A percentile compares a stretch with the other conserved stretches of the same genome.
phyloP scores from a whole-genome alignment of 2,797 vertebrate species.

The Perodicticus potto region DNA sequence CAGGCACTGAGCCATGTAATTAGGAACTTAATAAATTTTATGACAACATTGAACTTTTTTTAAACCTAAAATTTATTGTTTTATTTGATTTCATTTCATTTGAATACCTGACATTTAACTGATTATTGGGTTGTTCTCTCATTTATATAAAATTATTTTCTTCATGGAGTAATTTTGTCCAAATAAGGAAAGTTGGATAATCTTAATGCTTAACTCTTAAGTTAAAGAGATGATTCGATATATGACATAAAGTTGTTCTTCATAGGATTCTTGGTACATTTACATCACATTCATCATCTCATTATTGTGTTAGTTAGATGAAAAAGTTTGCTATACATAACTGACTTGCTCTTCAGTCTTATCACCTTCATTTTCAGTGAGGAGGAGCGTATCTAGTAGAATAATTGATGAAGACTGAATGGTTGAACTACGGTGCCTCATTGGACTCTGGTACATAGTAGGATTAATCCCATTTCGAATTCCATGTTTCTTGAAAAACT shows the following conservation, averaged over 20 bases:
- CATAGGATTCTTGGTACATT: constrained; percentile 81
- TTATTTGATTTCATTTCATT: constrained; percentile 81
- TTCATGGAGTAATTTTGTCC: constrained; percentile 59
- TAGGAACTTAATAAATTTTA: constrained; percentile 53
- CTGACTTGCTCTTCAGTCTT: constrained; percentile 94
- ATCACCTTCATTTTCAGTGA: constrained; percentile 92
- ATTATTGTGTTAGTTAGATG: constrained; percentile 24
- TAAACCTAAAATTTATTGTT: constrained; percentile 48
- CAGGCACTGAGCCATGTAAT: neutral
- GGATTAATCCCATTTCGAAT: constrained; percentile 94
- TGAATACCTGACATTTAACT: constrained; percentile 76
- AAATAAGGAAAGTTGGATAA: constrained; percentile 68
- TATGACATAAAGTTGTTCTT: constrained; percentile 75
- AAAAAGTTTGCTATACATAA: constrained; percentile 88
- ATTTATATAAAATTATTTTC: constrained; percentile 76
- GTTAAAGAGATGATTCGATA: constrained; percentile 74
- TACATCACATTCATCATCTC: constrained; percentile 38
- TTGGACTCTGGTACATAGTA: constrained; percentile 93
- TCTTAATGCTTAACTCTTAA: constrained; percentile 58
- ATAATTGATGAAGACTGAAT: constrained; percentile 90
- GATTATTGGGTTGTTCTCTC: constrained; percentile 58
- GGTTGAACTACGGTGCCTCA: constrained; percentile 88
- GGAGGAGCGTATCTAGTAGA: constrained; percentile 92
- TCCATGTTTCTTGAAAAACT: constrained; percentile 94
- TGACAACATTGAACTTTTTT: constrained; percentile 5